Evolutionary conservation across 2,888 invertebrate genomes (phyloP).

Genomic region (Mechanitis messenoides): DNA sequence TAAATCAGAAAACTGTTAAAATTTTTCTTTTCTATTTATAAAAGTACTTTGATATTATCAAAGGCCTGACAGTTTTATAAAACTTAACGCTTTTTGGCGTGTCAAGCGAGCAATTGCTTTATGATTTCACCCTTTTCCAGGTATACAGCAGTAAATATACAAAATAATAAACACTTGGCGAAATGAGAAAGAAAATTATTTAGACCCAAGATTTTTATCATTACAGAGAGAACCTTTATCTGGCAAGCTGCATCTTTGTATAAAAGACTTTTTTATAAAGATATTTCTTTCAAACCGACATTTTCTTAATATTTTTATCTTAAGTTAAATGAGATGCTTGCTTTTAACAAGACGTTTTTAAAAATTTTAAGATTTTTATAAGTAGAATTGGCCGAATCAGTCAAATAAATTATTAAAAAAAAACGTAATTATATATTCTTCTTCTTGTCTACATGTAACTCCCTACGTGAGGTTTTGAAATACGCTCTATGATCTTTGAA

Average conservation of each 20-base stretch:
- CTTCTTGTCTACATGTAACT: not conserved
- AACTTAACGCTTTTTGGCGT: conserved; percentile 6
- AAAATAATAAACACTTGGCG: conserved; percentile 1
- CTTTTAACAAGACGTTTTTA: no score
- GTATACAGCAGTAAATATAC: conserved; percentile 1
- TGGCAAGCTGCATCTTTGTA: conserved; percentile 2
- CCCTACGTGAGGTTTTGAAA: conserved; percentile 3
- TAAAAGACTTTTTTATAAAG: not conserved
- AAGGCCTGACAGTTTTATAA: conserved; percentile 5
- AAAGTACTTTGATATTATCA: conserved; percentile 4
- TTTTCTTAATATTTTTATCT: not conserved
- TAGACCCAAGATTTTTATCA: conserved; percentile 3
- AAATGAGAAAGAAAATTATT: conserved; percentile 4
- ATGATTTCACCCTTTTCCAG: conserved; percentile 6
- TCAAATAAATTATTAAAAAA: not conserved
- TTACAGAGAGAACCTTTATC: conserved; percentile 2
- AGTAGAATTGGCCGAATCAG: not conserved
- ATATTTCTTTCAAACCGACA: conserved; percentile 4
- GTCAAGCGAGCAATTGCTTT: conserved; percentile 1
- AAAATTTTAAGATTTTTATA: not conserved
- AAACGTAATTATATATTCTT: not conserved
- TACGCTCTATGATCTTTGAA: not conserved
- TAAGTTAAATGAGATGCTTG: not conserved
- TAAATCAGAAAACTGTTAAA: not conserved
- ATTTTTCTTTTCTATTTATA: not conserved